Base-by-base conservation (phyloP, 2,113 vertebrate genomes). In the Serilophus lunatus region DNA sequence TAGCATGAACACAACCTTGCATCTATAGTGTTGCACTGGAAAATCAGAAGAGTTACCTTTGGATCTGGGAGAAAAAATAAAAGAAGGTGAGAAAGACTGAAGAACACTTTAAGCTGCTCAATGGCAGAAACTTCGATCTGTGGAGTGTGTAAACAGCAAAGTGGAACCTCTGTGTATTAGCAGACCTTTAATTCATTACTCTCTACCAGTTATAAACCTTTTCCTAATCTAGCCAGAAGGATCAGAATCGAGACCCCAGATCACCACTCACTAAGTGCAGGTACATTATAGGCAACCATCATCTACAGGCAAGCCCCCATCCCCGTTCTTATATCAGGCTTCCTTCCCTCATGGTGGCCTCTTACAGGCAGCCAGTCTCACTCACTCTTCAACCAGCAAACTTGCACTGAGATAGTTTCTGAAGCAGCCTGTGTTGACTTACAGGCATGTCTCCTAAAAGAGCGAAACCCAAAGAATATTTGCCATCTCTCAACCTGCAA, bases 381-480 rank as follows among this genome's bases (percentile, higher is more conserved):
- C 31, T 14, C 42, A 26, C 31, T 49, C 2, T 1, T 7, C 18
- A 76, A 8, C 18, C 57, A 63, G n/a, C 9, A 64, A 47, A 6
- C 16, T 77, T 44, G 42, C 13, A 18, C 22, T n/a, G 22, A 80
- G 28, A 45, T 20, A 23, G 7, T 45, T 59, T 54, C 47, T 68
- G 59, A 47, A 59, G 44, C 3, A 84, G n/a, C 13, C 28, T 87
- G 18, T 38, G 26, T 26, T 45, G 22, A 50, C 12, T 74, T 72
- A 49, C 28, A 71, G n/a, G 12, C 6, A 53, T 2, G 3, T 38
- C 12, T 86, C 20, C 36, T 28, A 6, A 56, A 84, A 70, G 9
- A 26, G 9, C 38, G 42, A 5, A 66, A 40, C 9, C 0, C 0
- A 0, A 38, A 6, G 24, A 76, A 44, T 53, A 44, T 51, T 90